Base-by-base conservation (phyloP, 2,113 vertebrate species). In the Hydropotes inermis region DNA sequence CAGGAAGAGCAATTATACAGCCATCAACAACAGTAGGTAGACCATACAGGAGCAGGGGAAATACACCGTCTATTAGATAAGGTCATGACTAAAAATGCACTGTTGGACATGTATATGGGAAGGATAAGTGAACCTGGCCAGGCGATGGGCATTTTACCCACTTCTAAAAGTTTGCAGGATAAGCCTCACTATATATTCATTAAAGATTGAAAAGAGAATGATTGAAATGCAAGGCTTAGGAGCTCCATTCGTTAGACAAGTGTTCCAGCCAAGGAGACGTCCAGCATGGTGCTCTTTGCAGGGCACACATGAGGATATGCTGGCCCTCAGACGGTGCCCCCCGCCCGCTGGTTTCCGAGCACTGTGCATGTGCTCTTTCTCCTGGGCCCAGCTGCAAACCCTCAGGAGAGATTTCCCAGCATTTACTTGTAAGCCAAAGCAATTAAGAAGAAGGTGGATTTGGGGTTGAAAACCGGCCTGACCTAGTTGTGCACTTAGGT, bases 221-320 rank as follows among this genome's bases (percentile, higher is more conserved):
- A 12, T 19, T n/a, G 43, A 67, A 14, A 15, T 4, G 7, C 14
- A 58, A 50, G 43, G 25, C 16, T 33, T 27, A 58, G 39, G 47
- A 58, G 21, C 25, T 27, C 52, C 11, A 3, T 33, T 27, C 27
- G 1, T 4, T 2, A 28, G 60, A 3, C 5, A 2, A 0, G 5
- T 8, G 8, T n/a, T 23, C 33, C 7, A 13, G 45, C n/a, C 15
- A 2, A 10, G 0, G 8, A 12, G 1, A 2, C 16, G 54, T 15
- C 4, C 5, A 5, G 2, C 0, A 1, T 47, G 10, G 15, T 0
- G 0, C 17, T 55, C 30, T 43, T 15, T 52, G n/a, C 3, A 5
- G 19, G 74, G 2, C 5, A 2, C 3, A 36, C 1, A 0, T 0
- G 33, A 50, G 3, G 3, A 27, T n/a, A 10, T n/a, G 4, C 54